Conservation (phyloP, 2,113 vertebrate genomes). For the Ctenomys sociabilis region DNA sequence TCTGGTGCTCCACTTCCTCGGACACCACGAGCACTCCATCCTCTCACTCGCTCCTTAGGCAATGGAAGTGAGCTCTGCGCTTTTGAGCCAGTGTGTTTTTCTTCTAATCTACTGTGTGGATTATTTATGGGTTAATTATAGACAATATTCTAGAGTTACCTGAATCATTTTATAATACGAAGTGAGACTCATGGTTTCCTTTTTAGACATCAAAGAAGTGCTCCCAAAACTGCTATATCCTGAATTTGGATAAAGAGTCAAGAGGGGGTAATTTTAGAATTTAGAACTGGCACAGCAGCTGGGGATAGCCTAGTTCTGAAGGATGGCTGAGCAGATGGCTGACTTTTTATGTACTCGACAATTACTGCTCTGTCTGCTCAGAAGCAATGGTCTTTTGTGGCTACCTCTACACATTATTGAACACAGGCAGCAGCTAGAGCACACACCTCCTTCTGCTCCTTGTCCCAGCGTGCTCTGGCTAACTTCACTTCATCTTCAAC, state of each 20-base stretch:
- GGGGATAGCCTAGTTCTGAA: not conserved
- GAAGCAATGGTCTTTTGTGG: not conserved
- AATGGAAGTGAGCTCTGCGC: not conserved
- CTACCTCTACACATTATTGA: not conserved
- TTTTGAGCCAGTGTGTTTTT: not conserved
- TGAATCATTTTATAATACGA: slow-evolving; percentile 19
- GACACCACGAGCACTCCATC: not conserved
- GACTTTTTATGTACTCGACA: not conserved
- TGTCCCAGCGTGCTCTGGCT: slow-evolving; percentile 85
- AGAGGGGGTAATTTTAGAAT: not conserved
- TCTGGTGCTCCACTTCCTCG: slow-evolving; percentile 15
- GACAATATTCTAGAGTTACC: not conserved
- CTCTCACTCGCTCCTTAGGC: not conserved
- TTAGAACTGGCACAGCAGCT: not conserved
- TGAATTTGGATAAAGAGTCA: slow-evolving; percentile 29
- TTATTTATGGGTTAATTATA: not conserved
- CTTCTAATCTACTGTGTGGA: not conserved
- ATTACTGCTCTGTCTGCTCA: not conserved
- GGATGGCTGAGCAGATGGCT: not conserved
- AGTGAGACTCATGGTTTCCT: slow-evolving; percentile 10
- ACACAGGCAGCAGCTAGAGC: not conserved
- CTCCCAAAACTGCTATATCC: not conserved
- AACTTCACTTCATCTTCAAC: slow-evolving; percentile 84
- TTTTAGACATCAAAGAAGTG: not conserved
- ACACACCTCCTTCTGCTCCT: slow-evolving; percentile 87